Evolutionary conservation across 2,888 invertebrate species (phyloP), one percentile per base, ranked within the genome.

Genomic region (Agrochola litura): DNA sequence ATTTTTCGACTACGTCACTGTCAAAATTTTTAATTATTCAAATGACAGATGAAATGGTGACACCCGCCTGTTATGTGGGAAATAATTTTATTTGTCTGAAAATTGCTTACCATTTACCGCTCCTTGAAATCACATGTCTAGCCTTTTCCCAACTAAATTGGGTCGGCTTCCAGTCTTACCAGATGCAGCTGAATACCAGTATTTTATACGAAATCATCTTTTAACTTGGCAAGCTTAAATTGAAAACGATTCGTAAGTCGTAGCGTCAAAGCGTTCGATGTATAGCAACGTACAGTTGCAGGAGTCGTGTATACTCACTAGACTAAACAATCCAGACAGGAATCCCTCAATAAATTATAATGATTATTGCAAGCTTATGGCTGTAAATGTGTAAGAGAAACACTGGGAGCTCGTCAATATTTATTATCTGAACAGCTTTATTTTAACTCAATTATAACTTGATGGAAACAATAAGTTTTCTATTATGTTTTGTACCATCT

Each of bases 351-450:
- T 82, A 78, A 83, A 78, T 30, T 79, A 12, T 66, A 54, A 83
- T 66, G 83, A 66, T 79, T 73, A 82, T 83, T 70, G 79, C 61
- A 30, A 66, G 61, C 69, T 66, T 73, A 78, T 69, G 71, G 49
- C 46, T 77, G 8, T 6, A 61, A 30, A 37, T 46, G 82, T 67
- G 49, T 46, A 68, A 78, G 49, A 52, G 52, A 46, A 65, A 60
- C 37, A 43, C 43, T 54, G 65, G 10, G 2, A 43, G 30, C n/a
- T 70, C 52, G 6, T 46, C 49, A 67, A 25, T 64, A 52, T 76
- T 63, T 37, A 81, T 54, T 37, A 65, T 81, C 16, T 25, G 22
- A 68, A 37, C 52, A 52, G 52, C 10, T 65, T 66, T 30, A 67
- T 52, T 9, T 8, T 30, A 22, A 22, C 30, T 49, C 8, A 46